Conservation (phyloP, 92 coral and sea anemone genomes). For the Muricea muricata region DNA sequence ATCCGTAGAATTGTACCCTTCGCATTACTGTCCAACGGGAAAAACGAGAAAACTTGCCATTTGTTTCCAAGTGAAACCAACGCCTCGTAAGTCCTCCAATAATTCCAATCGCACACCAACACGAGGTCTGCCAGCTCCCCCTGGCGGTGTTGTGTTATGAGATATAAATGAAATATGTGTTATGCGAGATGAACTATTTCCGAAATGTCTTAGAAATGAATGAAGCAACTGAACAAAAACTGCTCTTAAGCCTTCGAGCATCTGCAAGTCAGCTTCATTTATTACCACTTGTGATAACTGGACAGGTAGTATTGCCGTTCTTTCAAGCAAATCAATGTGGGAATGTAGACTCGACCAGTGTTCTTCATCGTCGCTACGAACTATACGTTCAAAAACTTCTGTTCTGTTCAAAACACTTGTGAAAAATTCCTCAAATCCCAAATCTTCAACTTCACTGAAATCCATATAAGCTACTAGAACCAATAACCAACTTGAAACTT, state of each 20-base stretch:
- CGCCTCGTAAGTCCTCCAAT: slow-evolving; percentile 56
- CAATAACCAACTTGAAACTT: background rate
- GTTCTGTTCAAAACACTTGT: background rate
- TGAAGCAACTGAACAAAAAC: background rate
- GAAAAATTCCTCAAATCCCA: background rate
- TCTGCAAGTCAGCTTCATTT: background rate
- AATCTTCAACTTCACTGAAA: background rate
- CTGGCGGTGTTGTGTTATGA: background rate
- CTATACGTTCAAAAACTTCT: background rate
- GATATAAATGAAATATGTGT: background rate
- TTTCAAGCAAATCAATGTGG: background rate
- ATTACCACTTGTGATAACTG: background rate
- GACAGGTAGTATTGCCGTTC: background rate
- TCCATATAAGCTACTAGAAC: background rate
- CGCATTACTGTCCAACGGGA: slow-evolving; percentile 65
- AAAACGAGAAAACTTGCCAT: slow-evolving; percentile 56
- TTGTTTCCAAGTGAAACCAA: slow-evolving; percentile 58
- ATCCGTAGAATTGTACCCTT: slow-evolving; percentile 55
- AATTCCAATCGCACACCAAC: slow-evolving; percentile 44
- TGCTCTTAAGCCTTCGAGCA: background rate
- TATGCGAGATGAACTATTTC: background rate
- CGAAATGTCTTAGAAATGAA: background rate
- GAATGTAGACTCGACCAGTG: background rate
- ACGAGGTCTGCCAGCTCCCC: slow-evolving; percentile 59
- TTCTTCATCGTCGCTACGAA: background rate